Evolutionary conservation across 2,888 invertebrate genomes (phyloP), one percentile per base, ranked within the genome.

Genomic region (Maniola hyperantus): DNA sequence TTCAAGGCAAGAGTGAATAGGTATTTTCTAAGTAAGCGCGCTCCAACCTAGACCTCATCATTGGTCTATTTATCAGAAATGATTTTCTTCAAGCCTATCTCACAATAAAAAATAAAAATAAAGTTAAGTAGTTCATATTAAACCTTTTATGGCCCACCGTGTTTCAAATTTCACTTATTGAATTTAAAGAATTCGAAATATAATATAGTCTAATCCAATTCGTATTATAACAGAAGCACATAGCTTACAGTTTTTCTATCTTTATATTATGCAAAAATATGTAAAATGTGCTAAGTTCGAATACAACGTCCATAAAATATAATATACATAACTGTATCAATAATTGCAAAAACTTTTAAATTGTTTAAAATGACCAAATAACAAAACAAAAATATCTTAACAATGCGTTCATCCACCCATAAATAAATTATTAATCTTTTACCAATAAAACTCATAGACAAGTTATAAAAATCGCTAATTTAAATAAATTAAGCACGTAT

Each of bases 381-480:
- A 26, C 36, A 55, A 55, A 55, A 39, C 42, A 39, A 57, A 39
- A 57, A 57, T 57, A 57, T 57, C 42, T 20, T 11, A 42, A 57
- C 57, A 57, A 57, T 57, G 57, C 57, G 57, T 42, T 57, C 42
- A 42, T 42, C 57, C 57, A 57, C 42, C 42, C 39, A 42, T 57
- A 57, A 57, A 57, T 11, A 57, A 42, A 57, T 57, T 57, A 57
- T 57, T 57, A 57, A 57, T 57, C 42, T 57, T 39, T 20, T 20
- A 42, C 42, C 11, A 20, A 57, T 57, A 57, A 57, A 57, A 57
- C 20, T 57, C 42, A 42, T 57, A 57, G 57, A 15, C 42, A 39
- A 57, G 20, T 39, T 57, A 57, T 57, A 46, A 63, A 62, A 54
- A 63, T 63, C 48, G 18, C 39, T 36, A n/a, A 63, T 54, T 54